These are phyloP conservation scores for Caenorhabditis virilis DNA, from an alignment of 2,888 invertebrate species.

Conservation along the genomic window DNA sequence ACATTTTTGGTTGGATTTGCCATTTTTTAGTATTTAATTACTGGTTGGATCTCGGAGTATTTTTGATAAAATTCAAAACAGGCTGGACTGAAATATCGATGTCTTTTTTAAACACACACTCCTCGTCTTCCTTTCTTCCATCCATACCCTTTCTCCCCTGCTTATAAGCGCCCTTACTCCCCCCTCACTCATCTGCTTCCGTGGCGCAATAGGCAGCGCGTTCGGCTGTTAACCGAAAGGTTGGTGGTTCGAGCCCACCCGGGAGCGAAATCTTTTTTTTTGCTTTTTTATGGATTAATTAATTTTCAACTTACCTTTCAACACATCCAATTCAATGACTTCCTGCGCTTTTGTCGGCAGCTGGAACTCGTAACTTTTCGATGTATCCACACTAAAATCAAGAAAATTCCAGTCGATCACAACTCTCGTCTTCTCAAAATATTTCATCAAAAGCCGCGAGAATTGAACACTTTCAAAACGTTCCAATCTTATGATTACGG, in stretches of 20 bases:
- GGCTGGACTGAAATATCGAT: too few species aligned
- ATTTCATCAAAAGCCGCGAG: slow-evolving; percentile 40
- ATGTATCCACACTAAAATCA: slow-evolving; percentile 35
- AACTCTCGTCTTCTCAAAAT: slow-evolving; percentile 39
- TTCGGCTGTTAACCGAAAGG: slow-evolving; percentile 68
- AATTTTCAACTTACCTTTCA: slow-evolving; percentile 33
- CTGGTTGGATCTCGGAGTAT: too few species aligned
- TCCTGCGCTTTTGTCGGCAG: slow-evolving; percentile 30
- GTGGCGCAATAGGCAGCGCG: slow-evolving; percentile 65
- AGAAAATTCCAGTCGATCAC: slow-evolving; percentile 39
- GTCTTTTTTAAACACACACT: too few species aligned
- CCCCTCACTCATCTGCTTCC: too few species aligned
- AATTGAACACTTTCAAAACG: slow-evolving; percentile 39
- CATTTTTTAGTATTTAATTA: too few species aligned
- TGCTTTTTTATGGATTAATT: too few species aligned
- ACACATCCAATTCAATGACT: neutral
- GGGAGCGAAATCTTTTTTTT: slow-evolving; percentile 54
- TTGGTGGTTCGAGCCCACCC: slow-evolving; percentile 68
- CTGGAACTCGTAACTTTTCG: slow-evolving; percentile 18
- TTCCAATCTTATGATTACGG: slow-evolving; percentile 40
- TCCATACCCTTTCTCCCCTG: too few species aligned
- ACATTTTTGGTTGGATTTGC: too few species aligned
- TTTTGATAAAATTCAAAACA: too few species aligned
- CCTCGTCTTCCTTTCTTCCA: too few species aligned
- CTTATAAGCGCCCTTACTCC: too few species aligned